A percentile compares a stretch with the other conserved stretches of the same genome.
phyloP scores from a whole-genome alignment of 2,113 vertebrate species.

The Solea solea region DNA sequence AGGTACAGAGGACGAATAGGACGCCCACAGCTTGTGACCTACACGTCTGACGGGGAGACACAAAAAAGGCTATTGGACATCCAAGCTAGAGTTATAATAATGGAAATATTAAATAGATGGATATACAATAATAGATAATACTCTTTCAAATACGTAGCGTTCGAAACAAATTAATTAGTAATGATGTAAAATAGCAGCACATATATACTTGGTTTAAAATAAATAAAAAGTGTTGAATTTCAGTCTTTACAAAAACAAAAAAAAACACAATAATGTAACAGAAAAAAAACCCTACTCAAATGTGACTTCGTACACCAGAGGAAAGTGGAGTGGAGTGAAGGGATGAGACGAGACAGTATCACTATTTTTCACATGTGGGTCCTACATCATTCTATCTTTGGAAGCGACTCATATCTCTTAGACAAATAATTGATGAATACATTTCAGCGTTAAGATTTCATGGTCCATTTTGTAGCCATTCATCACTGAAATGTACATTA shows the following conservation, averaged over 20 bases:
- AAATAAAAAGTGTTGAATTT: slow-evolving; percentile 9
- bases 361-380: slow-evolving; percentile 30
- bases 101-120: background rate
- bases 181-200: slow-evolving; percentile 13
- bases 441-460: slow-evolving; percentile 36
- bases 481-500: slow-evolving; percentile 42
- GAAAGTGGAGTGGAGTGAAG: background rate
- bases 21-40: slow-evolving; percentile 42
- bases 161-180: background rate
- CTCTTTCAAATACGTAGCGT: background rate
- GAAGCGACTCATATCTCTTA: slow-evolving; percentile 34
- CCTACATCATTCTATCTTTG: slow-evolving; percentile 56
- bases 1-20: slow-evolving; percentile 70
- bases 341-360: background rate
- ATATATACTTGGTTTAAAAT: background rate
- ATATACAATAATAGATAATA: slow-evolving; percentile 31
- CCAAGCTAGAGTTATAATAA: background rate
- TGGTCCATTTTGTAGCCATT: slow-evolving; percentile 21
- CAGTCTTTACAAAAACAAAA: slow-evolving; percentile 8
- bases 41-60: slow-evolving; percentile 21
- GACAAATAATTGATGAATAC: slow-evolving; percentile 57
- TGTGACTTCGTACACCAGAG: background rate
- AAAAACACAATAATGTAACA: background rate
- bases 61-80: background rate
- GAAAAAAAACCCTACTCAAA: background rate